Base-by-base conservation (phyloP, 2,797 vertebrate genomes). In the Fistularia tabacaria region DNA sequence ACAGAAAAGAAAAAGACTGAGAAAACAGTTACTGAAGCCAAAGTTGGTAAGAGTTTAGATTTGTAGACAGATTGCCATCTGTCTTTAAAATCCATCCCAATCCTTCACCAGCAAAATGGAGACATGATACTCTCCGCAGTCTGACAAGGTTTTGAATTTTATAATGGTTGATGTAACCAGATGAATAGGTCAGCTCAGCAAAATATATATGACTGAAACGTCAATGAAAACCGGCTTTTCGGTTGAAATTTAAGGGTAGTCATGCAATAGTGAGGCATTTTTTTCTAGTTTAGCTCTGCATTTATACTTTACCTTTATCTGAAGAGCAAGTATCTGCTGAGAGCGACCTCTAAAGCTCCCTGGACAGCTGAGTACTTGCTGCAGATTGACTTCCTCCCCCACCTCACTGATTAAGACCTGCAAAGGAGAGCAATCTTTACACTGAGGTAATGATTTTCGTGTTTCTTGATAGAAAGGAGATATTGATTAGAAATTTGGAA, bases 301-400 rank as follows among this genome's bases (percentile, higher is more conserved):
- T 12, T 6, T 9, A 14, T 7, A 56, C 0, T 58, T 90, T 71
- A 98, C 97, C 92, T 89, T 92, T 67, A 77, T 90, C 65, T 98
- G 95, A 37, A 99, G 83, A 70, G 88, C 79, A 1, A 98, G 90
- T 42, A 98, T 96, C 74, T 97, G 95, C 75, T 99, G 96, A 4
- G 96, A 91, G 15, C 96, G 90, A 3, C 96, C 96, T 64, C 96
- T 89, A 87, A 94, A 98, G 74, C 71, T 90, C 48, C 94, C 92
- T 0, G 91, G 88, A n/a, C 72, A 85, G 73, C 64, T 80, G 38
- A 95, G 57, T 38, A 97, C 80, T 46, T 87, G 93, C 62, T 92
- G 93, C 45, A 98, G 57, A 38, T 77, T 94, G 69, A 97, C 86
- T 0, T 94, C 94, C 54, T 97, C 96, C 8, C 97, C 97, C 5